These are phyloP conservation scores for Bhutanitis thaidina DNA, from an alignment of 2,888 invertebrate genomes.

Conservation along the genomic window DNA sequence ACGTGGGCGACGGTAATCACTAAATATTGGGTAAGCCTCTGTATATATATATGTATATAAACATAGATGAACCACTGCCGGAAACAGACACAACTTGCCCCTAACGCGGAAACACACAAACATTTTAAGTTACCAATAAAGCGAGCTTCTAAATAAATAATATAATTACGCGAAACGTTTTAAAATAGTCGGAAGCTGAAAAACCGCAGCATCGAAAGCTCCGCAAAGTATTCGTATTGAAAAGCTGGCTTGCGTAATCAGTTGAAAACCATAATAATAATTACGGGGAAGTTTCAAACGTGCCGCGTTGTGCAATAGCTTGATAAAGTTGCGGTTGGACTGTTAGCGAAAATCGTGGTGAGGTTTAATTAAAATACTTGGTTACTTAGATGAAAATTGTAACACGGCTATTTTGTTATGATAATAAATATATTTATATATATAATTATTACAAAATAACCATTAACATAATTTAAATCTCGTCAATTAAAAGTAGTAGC, in stretches of 20 bases:
- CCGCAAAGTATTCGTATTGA: constrained; percentile 32
- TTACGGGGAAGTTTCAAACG: constrained; percentile 41
- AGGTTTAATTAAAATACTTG: neutral
- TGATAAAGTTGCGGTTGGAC: constrained; percentile 19
- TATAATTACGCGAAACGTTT: neutral
- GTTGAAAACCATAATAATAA: constrained; percentile 47
- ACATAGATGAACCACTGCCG: too few species aligned
- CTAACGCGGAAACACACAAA: too few species aligned
- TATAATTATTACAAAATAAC: too few species aligned
- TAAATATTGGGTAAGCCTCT: too few species aligned
- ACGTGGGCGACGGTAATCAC: too few species aligned
- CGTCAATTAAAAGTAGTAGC: too few species aligned
- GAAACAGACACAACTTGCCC: too few species aligned
- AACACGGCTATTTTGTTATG: too few species aligned
- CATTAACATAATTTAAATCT: too few species aligned
- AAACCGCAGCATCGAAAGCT: constrained; percentile 23
- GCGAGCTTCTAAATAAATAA: neutral
- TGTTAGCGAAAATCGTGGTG: neutral
- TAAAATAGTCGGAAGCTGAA: neutral
- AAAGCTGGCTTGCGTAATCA: constrained; percentile 41
- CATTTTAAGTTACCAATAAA: too few species aligned
- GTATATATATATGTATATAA: too few species aligned
- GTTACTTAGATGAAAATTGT: neutral
- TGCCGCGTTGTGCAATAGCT: constrained; percentile 41
- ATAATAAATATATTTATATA: too few species aligned